Evolutionary conservation across 1,140 invertebrate genomes (phyloP).

Genomic region (Theocolax elegans): DNA sequence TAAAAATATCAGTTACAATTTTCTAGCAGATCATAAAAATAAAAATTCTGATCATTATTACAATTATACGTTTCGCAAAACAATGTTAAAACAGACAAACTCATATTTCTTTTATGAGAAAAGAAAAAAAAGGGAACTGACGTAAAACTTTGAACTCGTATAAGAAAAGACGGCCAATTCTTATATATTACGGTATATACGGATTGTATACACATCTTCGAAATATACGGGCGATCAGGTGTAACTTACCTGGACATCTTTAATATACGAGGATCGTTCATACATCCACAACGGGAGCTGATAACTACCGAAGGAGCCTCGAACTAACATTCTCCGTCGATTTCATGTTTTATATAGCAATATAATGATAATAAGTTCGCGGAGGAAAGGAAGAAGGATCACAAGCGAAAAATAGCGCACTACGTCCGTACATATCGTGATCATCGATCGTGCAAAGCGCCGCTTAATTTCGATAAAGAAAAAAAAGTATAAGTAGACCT

Average conservation of each 20-base stretch:
- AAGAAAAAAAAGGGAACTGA: too few species aligned
- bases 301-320: neutral
- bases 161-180: too few species aligned
- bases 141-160: too few species aligned
- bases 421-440: neutral
- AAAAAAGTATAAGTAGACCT: conserved; percentile 38
- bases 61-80: too few species aligned
- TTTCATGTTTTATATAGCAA: conserved; percentile 54
- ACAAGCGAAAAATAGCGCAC: conserved; percentile 5
- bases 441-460: conserved; percentile 41
- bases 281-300: too few species aligned
- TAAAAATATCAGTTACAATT: too few species aligned
- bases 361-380: conserved; percentile 56
- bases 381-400: conserved; percentile 26
- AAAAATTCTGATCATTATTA: too few species aligned
- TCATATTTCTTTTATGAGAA: too few species aligned
- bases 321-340: conserved; percentile 43
- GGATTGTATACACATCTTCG: too few species aligned
- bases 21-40: too few species aligned
- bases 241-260: neutral
- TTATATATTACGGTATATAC: too few species aligned
- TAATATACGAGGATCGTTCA: neutral
- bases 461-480: conserved; percentile 47
- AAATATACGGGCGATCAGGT: neutral
- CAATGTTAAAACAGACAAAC: too few species aligned